Percentiles rank a stretch among this genome's conserved stretches.
Conservation (phyloP, 1,140 invertebrate species). For the Acromyrmex heyeri region DNA sequence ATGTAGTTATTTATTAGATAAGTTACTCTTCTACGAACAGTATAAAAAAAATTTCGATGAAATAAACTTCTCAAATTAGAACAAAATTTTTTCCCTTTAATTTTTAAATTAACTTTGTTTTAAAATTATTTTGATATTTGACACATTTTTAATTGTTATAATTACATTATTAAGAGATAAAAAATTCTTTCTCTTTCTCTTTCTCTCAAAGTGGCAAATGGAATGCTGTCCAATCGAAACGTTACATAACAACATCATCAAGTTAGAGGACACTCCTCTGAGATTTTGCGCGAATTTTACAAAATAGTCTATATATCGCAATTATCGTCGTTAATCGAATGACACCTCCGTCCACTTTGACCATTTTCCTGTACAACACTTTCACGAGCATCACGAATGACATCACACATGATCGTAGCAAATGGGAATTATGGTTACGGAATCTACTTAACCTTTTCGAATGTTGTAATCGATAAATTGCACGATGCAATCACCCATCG, state of each 20-base stretch:
- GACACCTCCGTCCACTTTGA: conserved; percentile 17
- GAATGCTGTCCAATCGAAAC: not conserved
- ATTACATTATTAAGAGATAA: not conserved
- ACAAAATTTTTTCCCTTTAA: not conserved
- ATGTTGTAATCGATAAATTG: conserved; percentile 57
- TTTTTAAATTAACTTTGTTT: conserved; percentile 1
- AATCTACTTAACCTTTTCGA: conserved; percentile 70
- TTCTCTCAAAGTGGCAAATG: not conserved
- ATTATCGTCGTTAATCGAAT: conserved; percentile 34
- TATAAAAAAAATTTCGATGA: not conserved
- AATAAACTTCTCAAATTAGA: not conserved
- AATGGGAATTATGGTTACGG: conserved; percentile 49
- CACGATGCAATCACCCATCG: conserved; percentile 39
- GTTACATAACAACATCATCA: not conserved
- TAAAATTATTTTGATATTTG: conserved; percentile 3
- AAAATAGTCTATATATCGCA: not conserved
- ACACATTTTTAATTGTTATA: conserved; percentile 12
- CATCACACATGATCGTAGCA: conserved; percentile 35
- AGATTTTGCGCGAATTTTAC: not conserved
- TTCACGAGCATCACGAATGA: conserved; percentile 41
- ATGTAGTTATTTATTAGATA: too few relatives aligned
- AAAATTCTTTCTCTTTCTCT: not conserved
- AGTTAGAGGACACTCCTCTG: not conserved
- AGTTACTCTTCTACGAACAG: too few relatives aligned
- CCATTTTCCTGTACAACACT: conserved; percentile 23